Evolutionary conservation across 2,797 vertebrate species (phyloP), one percentile per base, ranked within the genome.

Genomic region (Protonibea diacanthus): DNA sequence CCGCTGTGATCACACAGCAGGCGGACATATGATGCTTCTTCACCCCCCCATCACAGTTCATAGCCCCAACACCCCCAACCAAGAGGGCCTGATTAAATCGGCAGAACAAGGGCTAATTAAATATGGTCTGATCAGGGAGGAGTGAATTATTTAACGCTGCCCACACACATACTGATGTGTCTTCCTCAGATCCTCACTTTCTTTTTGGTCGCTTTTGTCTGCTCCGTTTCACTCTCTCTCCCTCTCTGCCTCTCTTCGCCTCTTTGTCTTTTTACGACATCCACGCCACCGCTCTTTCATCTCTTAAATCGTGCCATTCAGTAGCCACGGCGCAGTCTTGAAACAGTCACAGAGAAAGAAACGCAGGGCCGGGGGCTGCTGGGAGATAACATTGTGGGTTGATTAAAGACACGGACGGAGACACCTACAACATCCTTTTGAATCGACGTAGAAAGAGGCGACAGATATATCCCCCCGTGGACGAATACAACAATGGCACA

Each of bases 31-130:
- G 86, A 89, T 57, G 56, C 81, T 29, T 74, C 78, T 58, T 74
- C 49, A 6, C 67, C 74, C 80, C 83, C 69, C 71, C 80, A 81
- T 38, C 80, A 45, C 78, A 88, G 81, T 90, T 83, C 72, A 47
- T 2, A 86, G 83, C 5, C n/a, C 33, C 82, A 57, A 57, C 76
- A 1, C 86, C 89, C 33, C 84, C 81, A 49, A 88, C 78, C 89
- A 49, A 44, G 63, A 89, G 89, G 85, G 76, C 75, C 93, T 93
- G 94, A 82, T 95, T 94, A 93, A 88, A 81, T 83, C 8, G 6
- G 91, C 92, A 89, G 88, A 95, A 86, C 89, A 88, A 75, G 94
- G 92, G 83, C 94, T 96, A 95, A 96, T 96, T 97, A 96, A 95
- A 96, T 90, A 93, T 92, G 90, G 91, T 78, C 79, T 93, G 93